These are phyloP conservation scores for Setophaga coronata DNA, from an alignment of 2,113 vertebrate genomes.

Conservation along the genomic window DNA sequence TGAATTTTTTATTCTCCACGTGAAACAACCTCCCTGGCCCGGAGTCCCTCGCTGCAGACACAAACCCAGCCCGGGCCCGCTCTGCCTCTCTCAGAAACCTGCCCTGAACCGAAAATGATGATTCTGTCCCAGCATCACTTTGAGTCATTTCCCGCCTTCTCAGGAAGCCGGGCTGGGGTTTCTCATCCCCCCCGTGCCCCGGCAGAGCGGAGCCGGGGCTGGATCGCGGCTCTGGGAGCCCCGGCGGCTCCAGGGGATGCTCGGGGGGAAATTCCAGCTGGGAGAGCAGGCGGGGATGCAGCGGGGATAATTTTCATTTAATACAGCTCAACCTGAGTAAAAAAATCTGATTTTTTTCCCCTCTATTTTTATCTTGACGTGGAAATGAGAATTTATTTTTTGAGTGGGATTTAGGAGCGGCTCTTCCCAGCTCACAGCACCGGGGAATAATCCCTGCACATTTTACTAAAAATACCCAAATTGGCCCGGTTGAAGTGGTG, in stretches of 20 bases:
- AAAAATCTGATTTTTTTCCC: background rate
- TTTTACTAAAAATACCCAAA: background rate
- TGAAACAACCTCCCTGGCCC: background rate
- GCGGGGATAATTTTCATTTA: background rate
- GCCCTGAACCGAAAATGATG: conserved; percentile 2
- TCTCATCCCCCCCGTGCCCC: background rate
- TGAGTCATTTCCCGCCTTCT: conserved; percentile 52
- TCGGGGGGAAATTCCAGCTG: rapidly evolving
- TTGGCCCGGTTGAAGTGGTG: rapidly evolving
- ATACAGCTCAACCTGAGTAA: background rate
- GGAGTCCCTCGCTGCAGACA: background rate
- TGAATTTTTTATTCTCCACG: background rate
- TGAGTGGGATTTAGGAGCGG: rapidly evolving
- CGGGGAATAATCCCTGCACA: rapidly evolving
- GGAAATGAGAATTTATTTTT: background rate
- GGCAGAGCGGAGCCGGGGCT: background rate
- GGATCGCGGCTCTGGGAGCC: background rate
- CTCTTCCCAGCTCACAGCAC: background rate
- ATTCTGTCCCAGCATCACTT: conserved; percentile 47
- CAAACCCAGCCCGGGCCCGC: background rate
- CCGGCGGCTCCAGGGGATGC: background rate
- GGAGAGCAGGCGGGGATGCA: background rate
- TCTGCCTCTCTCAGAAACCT: background rate
- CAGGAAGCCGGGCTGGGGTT: background rate
- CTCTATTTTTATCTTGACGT: background rate